Evolutionary conservation across 2,888 invertebrate species (phyloP).

Genomic region (Eucriotettix oculatus): DNA sequence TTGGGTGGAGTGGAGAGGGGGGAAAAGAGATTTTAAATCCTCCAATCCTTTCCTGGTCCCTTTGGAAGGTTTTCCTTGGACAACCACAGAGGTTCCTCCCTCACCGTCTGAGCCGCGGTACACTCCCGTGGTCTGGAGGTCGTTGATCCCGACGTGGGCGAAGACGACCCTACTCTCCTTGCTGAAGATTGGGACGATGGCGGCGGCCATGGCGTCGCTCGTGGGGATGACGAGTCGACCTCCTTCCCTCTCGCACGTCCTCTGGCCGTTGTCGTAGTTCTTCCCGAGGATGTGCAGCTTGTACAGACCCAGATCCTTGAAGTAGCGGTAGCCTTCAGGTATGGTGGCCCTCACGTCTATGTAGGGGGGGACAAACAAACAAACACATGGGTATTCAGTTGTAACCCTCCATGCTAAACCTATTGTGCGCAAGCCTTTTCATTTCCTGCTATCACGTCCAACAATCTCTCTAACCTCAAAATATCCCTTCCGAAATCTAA

Average conservation of each 20-base stretch:
- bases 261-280: background rate
- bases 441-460: too few relatives aligned
- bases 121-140: background rate
- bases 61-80: too few relatives aligned
- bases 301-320: background rate
- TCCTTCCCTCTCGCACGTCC: background rate
- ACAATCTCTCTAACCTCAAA: too few relatives aligned
- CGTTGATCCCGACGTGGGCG: background rate
- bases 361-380: too few relatives aligned
- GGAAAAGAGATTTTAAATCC: too few relatives aligned
- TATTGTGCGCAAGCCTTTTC: too few relatives aligned
- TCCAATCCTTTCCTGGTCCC: too few relatives aligned
- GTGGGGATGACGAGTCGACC: background rate
- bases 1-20: too few relatives aligned
- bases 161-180: background rate
- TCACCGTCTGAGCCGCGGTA: background rate
- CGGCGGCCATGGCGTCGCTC: background rate
- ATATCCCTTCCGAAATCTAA: too few relatives aligned
- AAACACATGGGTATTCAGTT: too few relatives aligned
- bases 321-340: background rate
- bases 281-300: background rate
- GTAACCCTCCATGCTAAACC: too few relatives aligned
- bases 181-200: background rate
- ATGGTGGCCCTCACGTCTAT: background rate
- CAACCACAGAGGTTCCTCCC: too few relatives aligned